Evolutionary conservation across 1,140 invertebrate genomes (phyloP).

Genomic region (Trissolcus basalis): DNA sequence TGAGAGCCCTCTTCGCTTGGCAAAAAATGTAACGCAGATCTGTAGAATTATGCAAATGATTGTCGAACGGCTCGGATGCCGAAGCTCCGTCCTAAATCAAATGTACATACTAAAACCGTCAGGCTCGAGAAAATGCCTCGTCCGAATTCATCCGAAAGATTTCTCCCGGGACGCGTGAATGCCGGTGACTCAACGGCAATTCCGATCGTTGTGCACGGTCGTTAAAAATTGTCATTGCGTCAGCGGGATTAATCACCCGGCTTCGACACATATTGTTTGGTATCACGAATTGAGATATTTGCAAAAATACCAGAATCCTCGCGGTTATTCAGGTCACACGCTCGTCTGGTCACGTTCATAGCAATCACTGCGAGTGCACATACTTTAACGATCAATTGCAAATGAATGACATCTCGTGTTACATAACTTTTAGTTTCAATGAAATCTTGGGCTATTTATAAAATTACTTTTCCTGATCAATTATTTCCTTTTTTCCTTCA

Average conservation of each 20-base stretch:
- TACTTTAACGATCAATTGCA: conserved; percentile 2
- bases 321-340: background rate
- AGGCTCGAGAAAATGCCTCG: conserved; percentile 11
- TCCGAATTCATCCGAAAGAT: conserved; percentile 32
- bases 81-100: conserved; percentile 10
- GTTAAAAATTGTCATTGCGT: conserved; percentile 11
- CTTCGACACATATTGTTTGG: too few relatives aligned
- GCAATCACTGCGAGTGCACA: background rate
- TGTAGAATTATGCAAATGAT: conserved; percentile 13
- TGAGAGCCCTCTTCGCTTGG: too few relatives aligned
- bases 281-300: conserved; percentile 8
- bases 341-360: conserved; percentile 4
- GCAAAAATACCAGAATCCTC: conserved; percentile 12
- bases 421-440: too few relatives aligned
- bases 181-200: conserved; percentile 12
- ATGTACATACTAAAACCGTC: conserved; percentile 18
- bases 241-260: conserved; percentile 32
- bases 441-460: too few relatives aligned
- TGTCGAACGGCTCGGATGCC: background rate
- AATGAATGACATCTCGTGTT: too few relatives aligned
- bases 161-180: conserved; percentile 26
- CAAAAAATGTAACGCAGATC: conserved; percentile 12
- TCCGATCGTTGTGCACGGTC: conserved; percentile 26
- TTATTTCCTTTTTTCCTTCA: too few relatives aligned
- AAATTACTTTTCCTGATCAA: too few relatives aligned